These are phyloP conservation scores for Corythaixoides concolor DNA, from an alignment of 2,113 vertebrate genomes.

Conservation along the genomic window DNA sequence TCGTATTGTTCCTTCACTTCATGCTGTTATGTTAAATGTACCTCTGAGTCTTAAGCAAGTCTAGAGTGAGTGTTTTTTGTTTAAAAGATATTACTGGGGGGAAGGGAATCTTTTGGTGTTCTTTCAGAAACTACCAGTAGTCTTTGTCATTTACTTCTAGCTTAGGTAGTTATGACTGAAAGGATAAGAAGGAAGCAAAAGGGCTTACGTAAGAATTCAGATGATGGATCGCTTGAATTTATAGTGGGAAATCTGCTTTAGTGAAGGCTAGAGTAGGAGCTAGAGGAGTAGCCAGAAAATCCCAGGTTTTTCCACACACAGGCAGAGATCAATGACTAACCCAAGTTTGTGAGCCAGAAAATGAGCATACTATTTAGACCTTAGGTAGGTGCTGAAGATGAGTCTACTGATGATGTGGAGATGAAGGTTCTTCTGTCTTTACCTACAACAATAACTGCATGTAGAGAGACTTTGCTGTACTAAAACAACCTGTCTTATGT, in stretches of 20 bases:
- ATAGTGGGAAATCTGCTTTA: not conserved
- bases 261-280: not conserved
- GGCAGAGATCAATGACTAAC: not conserved
- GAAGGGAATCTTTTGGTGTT: not conserved
- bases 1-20: constrained; percentile 22
- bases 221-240: not conserved
- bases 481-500: not conserved
- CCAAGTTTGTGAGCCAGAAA: not conserved
- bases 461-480: not conserved
- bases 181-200: constrained; percentile 8
- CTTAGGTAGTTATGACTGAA: not conserved
- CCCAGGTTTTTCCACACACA: not conserved
- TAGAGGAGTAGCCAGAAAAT: not conserved
- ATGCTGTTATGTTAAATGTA: constrained; percentile 22
- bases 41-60: constrained; percentile 6
- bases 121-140: not conserved
- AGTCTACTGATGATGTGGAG: not conserved
- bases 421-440: not conserved
- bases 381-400: not conserved
- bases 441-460: not conserved
- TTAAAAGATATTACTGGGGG: not conserved
- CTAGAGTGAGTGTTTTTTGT: not conserved
- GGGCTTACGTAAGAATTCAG: not conserved
- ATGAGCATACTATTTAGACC: not conserved
- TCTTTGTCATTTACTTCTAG: constrained; percentile 6